These are phyloP conservation scores for Syngnathus rostellatus DNA, from an alignment of 2,797 vertebrate species.

Conservation along the genomic window DNA sequence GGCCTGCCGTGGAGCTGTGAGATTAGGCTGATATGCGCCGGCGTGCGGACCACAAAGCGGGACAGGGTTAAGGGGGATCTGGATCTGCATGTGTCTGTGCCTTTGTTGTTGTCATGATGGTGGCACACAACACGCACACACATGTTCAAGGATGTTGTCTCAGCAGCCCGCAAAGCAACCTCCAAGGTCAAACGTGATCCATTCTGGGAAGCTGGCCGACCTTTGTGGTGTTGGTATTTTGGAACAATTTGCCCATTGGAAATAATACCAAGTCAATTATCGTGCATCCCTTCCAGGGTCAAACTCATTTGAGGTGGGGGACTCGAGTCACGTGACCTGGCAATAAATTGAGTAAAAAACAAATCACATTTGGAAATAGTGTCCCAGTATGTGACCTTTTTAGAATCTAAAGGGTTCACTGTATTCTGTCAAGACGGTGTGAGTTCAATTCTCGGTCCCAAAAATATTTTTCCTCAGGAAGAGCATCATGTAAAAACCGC, in stretches of 20 bases:
- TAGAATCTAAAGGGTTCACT: neutral
- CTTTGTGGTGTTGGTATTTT: neutral
- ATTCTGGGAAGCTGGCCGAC: neutral
- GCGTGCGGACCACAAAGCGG: slow-evolving; percentile 54
- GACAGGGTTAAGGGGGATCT: slow-evolving; percentile 47
- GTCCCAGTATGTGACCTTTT: neutral
- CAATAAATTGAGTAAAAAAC: too few species aligned
- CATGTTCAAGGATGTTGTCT: slow-evolving; percentile 6
- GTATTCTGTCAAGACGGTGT: neutral
- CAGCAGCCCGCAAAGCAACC: neutral
- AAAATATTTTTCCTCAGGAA: too few species aligned
- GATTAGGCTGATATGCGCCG: slow-evolving; percentile 63
- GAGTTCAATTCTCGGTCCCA: neutral
- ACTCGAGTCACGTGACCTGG: neutral
- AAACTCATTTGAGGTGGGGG: neutral
- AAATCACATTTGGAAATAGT: too few species aligned
- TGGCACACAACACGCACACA: slow-evolving; percentile 8
- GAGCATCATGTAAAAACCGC: neutral
- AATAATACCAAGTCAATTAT: neutral
- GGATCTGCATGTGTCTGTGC: slow-evolving; percentile 34
- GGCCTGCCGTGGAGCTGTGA: slow-evolving; percentile 45
- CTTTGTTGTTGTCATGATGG: slow-evolving; percentile 47
- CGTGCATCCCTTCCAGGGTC: neutral
- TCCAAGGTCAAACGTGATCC: neutral
- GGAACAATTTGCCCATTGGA: neutral